Conservation (phyloP, 1,140 invertebrate genomes). For the Holcopasites calliopsidis region DNA sequence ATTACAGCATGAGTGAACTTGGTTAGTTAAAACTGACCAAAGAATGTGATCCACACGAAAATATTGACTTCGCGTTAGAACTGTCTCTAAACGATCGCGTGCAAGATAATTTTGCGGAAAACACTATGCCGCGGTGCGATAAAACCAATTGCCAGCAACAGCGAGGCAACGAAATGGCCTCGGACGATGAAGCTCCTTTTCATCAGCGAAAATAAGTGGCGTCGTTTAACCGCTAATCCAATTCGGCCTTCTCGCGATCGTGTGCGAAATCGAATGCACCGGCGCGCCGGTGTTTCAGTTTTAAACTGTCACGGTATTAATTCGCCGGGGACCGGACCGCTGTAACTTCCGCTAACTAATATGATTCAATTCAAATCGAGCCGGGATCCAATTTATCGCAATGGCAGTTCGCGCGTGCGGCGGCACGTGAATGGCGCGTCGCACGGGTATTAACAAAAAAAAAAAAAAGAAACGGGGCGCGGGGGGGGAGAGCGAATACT, state of each 20-base stretch:
- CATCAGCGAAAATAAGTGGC: not conserved
- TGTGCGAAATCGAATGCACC: not conserved
- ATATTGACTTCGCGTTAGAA: too few species aligned
- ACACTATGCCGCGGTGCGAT: too few species aligned
- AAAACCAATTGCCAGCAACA: too few species aligned
- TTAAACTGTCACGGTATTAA: conserved; percentile 10
- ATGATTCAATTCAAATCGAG: conserved; percentile 36
- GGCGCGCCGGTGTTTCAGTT: conserved; percentile 1
- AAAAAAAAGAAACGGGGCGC: not conserved
- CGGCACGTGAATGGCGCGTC: not conserved
- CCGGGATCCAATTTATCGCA: conserved; percentile 15
- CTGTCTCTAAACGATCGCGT: too few species aligned
- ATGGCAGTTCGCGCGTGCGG: conserved; percentile 5
- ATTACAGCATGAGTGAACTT: too few species aligned
- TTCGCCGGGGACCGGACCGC: not conserved
- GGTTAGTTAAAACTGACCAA: too few species aligned
- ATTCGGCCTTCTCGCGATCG: not conserved
- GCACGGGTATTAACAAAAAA: not conserved
- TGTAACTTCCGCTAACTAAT: conserved; percentile 13
- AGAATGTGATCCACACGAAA: too few species aligned
- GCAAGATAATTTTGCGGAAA: too few species aligned
- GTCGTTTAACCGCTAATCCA: not conserved
- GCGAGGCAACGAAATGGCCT: too few species aligned
- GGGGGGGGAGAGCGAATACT: not conserved
- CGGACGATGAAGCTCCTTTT: too few species aligned